Base-by-base conservation (phyloP, 1,140 invertebrate species). In the Bilobella aurantiaca region DNA sequence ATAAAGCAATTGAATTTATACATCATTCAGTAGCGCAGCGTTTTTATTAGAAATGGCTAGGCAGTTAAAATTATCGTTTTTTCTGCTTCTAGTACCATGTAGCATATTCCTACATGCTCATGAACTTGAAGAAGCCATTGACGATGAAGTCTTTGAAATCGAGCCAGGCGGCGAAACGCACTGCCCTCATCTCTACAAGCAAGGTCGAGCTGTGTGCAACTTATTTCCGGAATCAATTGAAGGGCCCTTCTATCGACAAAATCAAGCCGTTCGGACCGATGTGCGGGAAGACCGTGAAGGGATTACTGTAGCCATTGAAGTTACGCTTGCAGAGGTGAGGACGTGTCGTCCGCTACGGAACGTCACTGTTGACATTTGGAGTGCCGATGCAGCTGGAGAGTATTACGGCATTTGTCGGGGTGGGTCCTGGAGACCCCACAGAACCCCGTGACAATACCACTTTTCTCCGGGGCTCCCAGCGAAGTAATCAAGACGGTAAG, bases 221-320 rank as follows among this genome's bases (percentile, higher is more conserved):
- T 42, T 42, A 42, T 42, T 42, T 23, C 53, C 53, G 12, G 53
- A 57, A 57, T 57, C 53, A 21, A 57, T 57, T 57, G n/a, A 57
- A 28, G 53, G 53, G n/a, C 53, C 53, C 5, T 57, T 12, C 53
- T 57, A 57, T 23, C 5, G 8, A 23, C 53, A 8, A 21, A 21
- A 23, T 23, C n/a, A 57, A 21, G 23, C 5, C 5, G n/a, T 28
- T 14, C 53, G 53, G 8, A 21, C 5, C 5, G 53, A 23, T 23
- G 27, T 57, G n/a, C 53, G 27, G 5, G 53, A 57, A 28, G 53
- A 23, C 8, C 5, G 23, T 5, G 8, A 8, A 8, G 53, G 53
- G 5, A 5, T 8, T 21, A 8, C 5, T 28, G 8, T 57, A 21
- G 23, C 53, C 27, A 8, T 57, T 21, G 23, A 5, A 21, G n/a